Evolutionary conservation across 2,113 vertebrate genomes (phyloP).

Genomic region (Dryoscopus gambensis): DNA sequence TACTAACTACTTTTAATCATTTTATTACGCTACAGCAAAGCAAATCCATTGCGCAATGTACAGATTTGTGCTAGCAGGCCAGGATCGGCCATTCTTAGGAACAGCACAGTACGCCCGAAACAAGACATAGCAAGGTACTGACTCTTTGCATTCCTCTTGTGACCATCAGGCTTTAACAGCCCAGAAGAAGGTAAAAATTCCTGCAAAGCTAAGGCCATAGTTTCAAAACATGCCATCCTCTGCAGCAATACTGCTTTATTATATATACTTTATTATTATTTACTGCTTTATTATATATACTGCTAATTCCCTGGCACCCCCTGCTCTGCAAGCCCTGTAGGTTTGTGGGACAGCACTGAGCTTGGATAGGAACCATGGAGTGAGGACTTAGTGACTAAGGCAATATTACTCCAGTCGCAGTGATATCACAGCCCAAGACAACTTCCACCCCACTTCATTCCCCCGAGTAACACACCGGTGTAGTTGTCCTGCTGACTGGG

Average conservation of each 20-base stretch:
- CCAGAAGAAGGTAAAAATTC: not conserved
- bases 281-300: not conserved
- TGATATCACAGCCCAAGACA: not conserved
- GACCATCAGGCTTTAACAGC: not conserved
- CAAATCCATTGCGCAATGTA: not conserved
- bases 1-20: not conserved
- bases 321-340: not conserved
- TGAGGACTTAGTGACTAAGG: not conserved
- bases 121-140: not conserved
- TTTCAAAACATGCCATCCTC: not conserved
- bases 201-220: not conserved
- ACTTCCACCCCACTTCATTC: not conserved
- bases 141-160: not conserved
- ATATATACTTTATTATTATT: not conserved
- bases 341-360: not conserved
- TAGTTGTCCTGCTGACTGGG: slow-evolving; percentile 48
- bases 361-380: not conserved
- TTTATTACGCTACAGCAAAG: not conserved
- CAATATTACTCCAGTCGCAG: not conserved
- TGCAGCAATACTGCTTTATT: not conserved
- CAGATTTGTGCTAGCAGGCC: not conserved
- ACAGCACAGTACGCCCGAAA: not conserved
- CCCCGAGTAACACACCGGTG: slow-evolving; percentile 52
- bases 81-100: not conserved
- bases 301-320: not conserved